phyloP scores from a whole-genome alignment of 1,140 invertebrate genomes.

The Myzus persicae region DNA sequence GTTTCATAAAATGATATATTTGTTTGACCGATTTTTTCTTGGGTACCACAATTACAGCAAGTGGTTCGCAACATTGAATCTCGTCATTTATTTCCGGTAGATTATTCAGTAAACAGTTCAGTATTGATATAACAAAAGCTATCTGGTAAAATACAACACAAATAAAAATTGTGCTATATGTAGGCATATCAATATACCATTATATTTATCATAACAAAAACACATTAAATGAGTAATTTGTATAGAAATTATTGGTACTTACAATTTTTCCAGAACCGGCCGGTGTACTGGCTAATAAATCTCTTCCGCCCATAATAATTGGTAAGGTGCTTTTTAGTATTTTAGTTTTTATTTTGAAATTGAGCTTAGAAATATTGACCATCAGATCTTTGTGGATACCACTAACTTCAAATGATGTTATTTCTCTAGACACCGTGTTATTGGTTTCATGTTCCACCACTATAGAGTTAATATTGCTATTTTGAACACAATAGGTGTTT shows the following conservation, averaged over 20 bases:
- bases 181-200: neutral
- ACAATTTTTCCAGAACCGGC: conserved; percentile 86
- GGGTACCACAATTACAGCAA: conserved; percentile 69
- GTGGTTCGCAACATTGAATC: neutral
- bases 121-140: conserved; percentile 89
- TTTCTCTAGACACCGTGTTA: too few species aligned
- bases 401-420: conserved; percentile 76
- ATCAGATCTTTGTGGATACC: conserved; percentile 74
- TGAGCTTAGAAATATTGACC: conserved; percentile 80
- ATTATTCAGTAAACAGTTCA: conserved; percentile 69
- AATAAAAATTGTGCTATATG: too few species aligned
- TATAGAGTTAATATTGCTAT: too few species aligned
- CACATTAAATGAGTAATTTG: too few species aligned
- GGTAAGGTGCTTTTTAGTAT: conserved; percentile 92
- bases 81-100: neutral
- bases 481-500: too few species aligned
- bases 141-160: conserved; percentile 66
- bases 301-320: conserved; percentile 77
- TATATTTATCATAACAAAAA: too few species aligned
- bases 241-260: conserved; percentile 57
- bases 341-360: conserved; percentile 88
- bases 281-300: conserved; percentile 96
- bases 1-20: conserved; percentile 84
- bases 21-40: conserved; percentile 90
- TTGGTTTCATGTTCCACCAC: too few species aligned